Base-by-base conservation (phyloP, 1,140 invertebrate genomes). In the Heterodera carotae region DNA sequence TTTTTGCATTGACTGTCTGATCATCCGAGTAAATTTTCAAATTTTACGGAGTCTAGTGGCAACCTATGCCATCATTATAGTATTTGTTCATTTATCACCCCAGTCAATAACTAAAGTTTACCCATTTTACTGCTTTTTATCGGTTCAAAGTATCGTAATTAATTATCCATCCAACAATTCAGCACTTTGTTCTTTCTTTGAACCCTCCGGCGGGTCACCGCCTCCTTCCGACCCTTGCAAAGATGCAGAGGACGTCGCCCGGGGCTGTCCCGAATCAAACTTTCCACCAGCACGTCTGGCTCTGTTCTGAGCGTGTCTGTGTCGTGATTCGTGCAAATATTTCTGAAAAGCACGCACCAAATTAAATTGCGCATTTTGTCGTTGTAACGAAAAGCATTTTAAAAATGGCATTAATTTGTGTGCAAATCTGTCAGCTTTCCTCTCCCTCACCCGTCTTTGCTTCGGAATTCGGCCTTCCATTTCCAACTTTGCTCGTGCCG, bases 311-410 rank as follows among this genome's bases (percentile, higher is more conserved):
- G 97, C 97, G 88, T 99, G 97, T 83, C 93, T 90, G 90, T 99
- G 97, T 75, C 97, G 90, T 12, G 96, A 98, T 90, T 98, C 96
- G 84, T 99, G 96, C n/a, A 98, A 90, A 88, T 98, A 99, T 94
- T 98, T 98, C 93, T 96, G 59, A 34, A 29, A n/a, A n/a, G 27
- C n/a, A 78, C 0, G 48, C 77, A 76, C 27, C 48, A 15, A 36
- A 62, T 60, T 8, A 69, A 69, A 79, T 27, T 43, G 39, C 22
- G 27, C 0, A 89, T 90, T 89, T 89, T 12, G 39, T n/a, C n/a
- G n/a, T n/a, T n/a, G n/a, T n/a, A n/a, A n/a, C n/a, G n/a, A n/a
- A n/a, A n/a, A n/a, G 39, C 39, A 10, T 12, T 12, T 1, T 12
- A 43, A 43, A 56, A 56, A 56, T 22, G 48, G 48, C 12, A 53